Evolutionary conservation across 2,113 vertebrate genomes (phyloP).

Genomic region (Rhinolophus ferrumequinum): DNA sequence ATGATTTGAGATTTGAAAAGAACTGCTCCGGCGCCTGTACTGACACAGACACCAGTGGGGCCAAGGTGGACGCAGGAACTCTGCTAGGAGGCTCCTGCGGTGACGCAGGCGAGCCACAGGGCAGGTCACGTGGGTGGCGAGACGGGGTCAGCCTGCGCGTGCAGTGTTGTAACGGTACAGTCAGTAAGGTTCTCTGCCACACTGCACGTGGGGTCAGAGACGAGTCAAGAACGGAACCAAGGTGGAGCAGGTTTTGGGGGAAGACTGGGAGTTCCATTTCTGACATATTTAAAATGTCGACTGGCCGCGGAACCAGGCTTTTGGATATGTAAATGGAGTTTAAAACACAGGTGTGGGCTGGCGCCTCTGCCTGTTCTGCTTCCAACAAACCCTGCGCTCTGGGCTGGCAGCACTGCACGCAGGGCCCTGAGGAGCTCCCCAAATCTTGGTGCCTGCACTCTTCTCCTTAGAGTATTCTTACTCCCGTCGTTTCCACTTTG

Average conservation of each 20-base stretch:
- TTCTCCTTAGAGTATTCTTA: not conserved
- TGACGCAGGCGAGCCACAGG: not conserved
- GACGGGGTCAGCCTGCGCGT: not conserved
- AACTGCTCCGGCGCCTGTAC: not conserved
- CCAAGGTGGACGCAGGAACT: not conserved
- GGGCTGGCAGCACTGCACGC: not conserved
- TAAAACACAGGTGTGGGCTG: not conserved
- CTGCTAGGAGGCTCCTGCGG: not conserved
- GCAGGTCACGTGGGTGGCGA: not conserved
- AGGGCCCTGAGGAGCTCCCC: not conserved
- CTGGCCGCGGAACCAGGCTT: not conserved
- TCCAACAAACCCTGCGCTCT: not conserved
- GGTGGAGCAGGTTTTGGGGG: not conserved
- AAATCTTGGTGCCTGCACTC: not conserved
- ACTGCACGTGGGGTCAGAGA: not conserved
- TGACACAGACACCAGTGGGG: not conserved
- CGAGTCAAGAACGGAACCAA: not conserved
- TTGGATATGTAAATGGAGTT: not conserved
- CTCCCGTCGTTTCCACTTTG: not conserved
- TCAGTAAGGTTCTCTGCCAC: conserved; percentile 29
- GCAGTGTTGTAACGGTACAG: not conserved
- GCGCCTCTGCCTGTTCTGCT: not conserved
- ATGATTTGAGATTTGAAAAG: not conserved
- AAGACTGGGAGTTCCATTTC: not conserved
- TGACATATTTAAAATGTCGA: not conserved